These are phyloP conservation scores for Saguinus oedipus DNA, from an alignment of 2,797 vertebrate genomes.

Conservation along the genomic window DNA sequence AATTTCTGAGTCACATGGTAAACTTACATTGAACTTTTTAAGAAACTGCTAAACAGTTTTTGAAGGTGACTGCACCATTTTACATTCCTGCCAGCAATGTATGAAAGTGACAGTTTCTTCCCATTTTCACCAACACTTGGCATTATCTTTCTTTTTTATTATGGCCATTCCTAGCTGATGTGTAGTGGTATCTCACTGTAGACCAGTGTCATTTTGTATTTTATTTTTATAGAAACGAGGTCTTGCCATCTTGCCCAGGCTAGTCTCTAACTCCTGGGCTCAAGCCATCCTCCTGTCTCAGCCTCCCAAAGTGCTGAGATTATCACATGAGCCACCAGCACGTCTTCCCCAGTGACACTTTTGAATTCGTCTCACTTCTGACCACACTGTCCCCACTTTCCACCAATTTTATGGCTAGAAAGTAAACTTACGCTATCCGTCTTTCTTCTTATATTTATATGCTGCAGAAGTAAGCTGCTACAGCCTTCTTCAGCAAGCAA, in stretches of 20 bases:
- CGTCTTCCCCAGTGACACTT: background rate
- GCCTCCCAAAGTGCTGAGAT: background rate
- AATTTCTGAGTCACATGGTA: background rate
- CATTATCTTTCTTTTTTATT: background rate
- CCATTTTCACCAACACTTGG: background rate
- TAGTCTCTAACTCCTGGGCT: background rate
- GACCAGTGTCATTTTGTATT: background rate
- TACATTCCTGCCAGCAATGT: background rate
- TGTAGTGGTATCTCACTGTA: background rate
- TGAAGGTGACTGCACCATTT: background rate
- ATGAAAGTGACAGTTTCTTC: background rate
- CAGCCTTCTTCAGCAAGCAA: background rate
- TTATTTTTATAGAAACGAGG: background rate
- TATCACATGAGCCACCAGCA: background rate
- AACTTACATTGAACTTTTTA: slow-evolving; percentile 16
- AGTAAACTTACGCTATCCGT: background rate
- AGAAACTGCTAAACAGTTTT: background rate
- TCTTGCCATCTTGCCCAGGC: background rate
- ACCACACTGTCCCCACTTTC: background rate
- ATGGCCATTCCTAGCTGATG: background rate
- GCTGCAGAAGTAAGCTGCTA: background rate
- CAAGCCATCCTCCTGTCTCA: background rate
- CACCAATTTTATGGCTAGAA: slow-evolving; percentile 5
- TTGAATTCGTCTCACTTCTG: background rate
- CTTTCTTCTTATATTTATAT: background rate